Evolutionary conservation across 2,888 invertebrate species (phyloP).

Genomic region (Synanthedon tipuliformis): DNA sequence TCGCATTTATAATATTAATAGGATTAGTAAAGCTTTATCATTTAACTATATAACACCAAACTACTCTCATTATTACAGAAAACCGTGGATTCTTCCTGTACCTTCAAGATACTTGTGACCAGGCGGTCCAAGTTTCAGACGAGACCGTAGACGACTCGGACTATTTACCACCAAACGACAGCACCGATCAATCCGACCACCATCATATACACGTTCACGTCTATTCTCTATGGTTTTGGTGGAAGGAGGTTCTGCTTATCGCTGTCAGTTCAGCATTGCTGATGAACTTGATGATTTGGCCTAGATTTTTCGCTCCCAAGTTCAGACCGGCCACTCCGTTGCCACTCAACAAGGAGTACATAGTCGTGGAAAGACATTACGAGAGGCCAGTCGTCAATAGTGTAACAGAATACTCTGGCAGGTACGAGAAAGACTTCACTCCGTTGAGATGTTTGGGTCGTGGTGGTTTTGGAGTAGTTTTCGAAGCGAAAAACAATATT

Average conservation of each 20-base stretch:
- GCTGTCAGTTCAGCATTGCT: conserved; percentile 79
- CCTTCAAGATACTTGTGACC: conserved; percentile 64
- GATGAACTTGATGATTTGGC: conserved; percentile 75
- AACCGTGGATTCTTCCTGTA: conserved; percentile 83
- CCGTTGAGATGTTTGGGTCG: conserved; percentile 83
- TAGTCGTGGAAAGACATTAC: conserved; percentile 42
- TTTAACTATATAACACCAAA: background rate
- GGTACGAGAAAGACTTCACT: conserved; percentile 89
- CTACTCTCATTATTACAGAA: conserved; percentile 38
- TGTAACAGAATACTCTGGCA: conserved; percentile 56
- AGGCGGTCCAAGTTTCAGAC: conserved; percentile 46
- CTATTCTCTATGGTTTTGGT: conserved; percentile 84
- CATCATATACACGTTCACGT: conserved; percentile 78
- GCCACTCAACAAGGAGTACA: conserved; percentile 40
- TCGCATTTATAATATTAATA: too few relatives aligned
- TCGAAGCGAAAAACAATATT: conserved; percentile 92
- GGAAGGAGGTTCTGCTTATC: conserved; percentile 82
- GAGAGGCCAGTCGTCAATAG: conserved; percentile 21
- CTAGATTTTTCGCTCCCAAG: conserved; percentile 19
- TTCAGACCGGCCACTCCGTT: conserved; percentile 15
- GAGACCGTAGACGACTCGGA: conserved; percentile 14
- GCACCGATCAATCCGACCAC: conserved; percentile 33
- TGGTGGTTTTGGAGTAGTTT: conserved; percentile 97
- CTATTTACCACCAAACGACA: conserved; percentile 9
- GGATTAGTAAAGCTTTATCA: too few relatives aligned